These are phyloP conservation scores for Otocyon megalotis DNA, from an alignment of 2,113 vertebrate species.

Conservation along the genomic window DNA sequence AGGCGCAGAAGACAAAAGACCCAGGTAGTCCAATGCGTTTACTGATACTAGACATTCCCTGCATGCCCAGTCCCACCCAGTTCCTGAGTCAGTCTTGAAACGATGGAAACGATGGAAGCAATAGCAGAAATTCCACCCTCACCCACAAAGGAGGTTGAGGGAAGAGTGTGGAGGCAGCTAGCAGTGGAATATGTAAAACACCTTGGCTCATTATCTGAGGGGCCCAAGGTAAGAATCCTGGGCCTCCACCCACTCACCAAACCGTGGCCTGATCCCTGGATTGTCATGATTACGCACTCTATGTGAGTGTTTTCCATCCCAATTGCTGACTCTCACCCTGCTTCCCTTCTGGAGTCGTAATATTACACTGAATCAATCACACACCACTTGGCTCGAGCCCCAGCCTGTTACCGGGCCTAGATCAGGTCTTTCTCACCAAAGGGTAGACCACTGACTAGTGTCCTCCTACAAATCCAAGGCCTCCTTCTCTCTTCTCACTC, in stretches of 20 bases:
- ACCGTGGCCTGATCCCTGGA: not conserved
- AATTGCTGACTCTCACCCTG: not conserved
- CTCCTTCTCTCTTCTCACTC: not conserved
- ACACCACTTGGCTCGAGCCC: not conserved
- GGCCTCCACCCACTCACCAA: not conserved
- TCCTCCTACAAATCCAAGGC: not conserved
- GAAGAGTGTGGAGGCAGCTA: not conserved
- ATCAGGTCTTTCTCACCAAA: not conserved
- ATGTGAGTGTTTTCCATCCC: not conserved
- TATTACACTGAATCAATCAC: not conserved
- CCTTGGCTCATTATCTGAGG: not conserved
- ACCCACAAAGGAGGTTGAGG: not conserved
- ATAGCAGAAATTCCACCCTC: not conserved
- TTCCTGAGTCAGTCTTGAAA: not conserved
- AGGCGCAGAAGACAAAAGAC: not conserved
- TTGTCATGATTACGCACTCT: not conserved
- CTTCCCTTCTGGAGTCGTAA: not conserved
- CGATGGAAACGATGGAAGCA: not conserved
- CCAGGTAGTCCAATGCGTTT: not conserved
- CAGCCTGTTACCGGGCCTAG: not conserved
- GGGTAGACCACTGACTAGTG: not conserved
- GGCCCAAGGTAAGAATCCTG: not conserved
- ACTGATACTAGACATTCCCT: not conserved
- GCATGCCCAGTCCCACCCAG: not conserved
- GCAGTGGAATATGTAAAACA: not conserved